Conservation (phyloP, 2,113 vertebrate genomes). For the Cyphomyrus plagiostoma region DNA sequence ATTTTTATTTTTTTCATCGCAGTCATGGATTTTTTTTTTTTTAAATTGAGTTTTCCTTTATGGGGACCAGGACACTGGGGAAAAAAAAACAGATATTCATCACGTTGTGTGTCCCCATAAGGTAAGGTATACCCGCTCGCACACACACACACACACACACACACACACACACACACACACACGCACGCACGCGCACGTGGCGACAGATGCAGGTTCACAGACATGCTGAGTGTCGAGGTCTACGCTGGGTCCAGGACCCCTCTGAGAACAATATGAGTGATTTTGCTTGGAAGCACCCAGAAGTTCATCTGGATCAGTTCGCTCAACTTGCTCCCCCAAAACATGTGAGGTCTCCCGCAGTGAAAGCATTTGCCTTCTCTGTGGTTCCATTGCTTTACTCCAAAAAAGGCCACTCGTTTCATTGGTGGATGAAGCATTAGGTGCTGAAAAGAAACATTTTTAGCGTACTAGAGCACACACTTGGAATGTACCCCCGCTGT, state of each 20-base stretch:
- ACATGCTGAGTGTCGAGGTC: neutral
- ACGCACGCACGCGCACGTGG: neutral
- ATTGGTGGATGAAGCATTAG: neutral
- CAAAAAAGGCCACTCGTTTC: neutral
- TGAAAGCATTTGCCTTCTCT: neutral
- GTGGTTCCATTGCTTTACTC: neutral
- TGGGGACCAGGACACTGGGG: no score
- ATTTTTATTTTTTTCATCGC: no score
- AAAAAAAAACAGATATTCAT: no score
- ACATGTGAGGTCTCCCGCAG: neutral
- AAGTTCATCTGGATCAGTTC: constrained; percentile 42
- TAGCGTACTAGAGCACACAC: neutral
- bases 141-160: neutral
- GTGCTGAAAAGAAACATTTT: neutral
- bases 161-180: neutral
- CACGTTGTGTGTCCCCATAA: no score
- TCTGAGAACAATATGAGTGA: constrained; percentile 6
- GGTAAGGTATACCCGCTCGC: no score
- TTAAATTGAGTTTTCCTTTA: no score
- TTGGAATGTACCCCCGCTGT: neutral
- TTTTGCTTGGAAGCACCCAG: constrained; percentile 16
- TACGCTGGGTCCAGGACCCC: neutral
- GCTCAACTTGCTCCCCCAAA: constrained; percentile 17
- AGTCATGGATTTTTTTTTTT: no score
- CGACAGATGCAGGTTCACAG: neutral